Evolutionary conservation across 2,797 vertebrate species (phyloP).

Genomic region (Ptychadena robeensis): DNA sequence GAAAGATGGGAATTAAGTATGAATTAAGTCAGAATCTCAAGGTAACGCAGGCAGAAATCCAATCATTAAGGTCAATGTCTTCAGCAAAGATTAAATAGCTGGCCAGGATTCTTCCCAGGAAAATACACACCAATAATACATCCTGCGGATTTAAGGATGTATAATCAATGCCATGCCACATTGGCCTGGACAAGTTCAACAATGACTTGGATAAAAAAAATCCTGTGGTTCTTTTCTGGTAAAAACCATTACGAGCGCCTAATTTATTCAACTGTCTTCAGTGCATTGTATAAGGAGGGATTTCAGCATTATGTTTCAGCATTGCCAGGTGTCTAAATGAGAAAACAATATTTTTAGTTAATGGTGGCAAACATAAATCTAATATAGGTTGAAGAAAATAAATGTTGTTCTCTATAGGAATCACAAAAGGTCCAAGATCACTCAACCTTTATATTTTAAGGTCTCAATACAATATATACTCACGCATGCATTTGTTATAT

Average conservation of each 20-base stretch:
- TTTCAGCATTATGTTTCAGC: background rate
- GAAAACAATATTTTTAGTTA: background rate
- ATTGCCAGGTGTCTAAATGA: background rate
- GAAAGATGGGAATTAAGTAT: background rate
- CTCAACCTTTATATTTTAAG: background rate
- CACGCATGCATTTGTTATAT: too few relatives aligned
- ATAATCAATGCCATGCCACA: background rate
- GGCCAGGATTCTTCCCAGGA: background rate
- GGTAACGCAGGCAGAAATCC: background rate
- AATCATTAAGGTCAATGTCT: background rate
- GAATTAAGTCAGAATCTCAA: background rate
- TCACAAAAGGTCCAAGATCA: background rate
- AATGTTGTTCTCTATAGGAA: background rate
- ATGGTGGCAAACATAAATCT: background rate
- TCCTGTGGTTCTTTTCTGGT: background rate
- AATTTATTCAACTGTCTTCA: background rate
- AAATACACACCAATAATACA: background rate
- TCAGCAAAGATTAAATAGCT: background rate
- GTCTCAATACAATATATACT: too few relatives aligned
- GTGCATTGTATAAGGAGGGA: background rate
- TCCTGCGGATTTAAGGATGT: background rate
- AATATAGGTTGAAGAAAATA: background rate
- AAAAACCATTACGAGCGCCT: background rate
- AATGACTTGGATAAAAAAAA: background rate
- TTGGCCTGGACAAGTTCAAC: background rate